phyloP scores from a whole-genome alignment of 2,113 vertebrate genomes.

The Tupaia chinensis region DNA sequence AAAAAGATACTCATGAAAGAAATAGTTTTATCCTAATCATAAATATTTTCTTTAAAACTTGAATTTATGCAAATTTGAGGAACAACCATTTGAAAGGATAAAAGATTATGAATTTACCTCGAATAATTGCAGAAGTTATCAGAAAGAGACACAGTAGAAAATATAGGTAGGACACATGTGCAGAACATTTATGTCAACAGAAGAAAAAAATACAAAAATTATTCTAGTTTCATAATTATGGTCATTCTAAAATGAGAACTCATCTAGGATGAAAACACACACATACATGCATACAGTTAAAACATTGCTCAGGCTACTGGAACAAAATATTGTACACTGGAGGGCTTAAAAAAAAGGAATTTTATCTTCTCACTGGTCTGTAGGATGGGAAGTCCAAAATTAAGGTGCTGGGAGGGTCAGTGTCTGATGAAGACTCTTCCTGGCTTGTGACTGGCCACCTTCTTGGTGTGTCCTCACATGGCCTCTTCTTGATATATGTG shows the following conservation, averaged over 20 bases:
- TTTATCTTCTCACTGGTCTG: neutral
- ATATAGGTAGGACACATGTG: neutral
- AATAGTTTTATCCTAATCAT: neutral
- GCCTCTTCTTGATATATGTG: neutral
- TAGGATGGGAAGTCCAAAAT: neutral
- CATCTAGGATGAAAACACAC: neutral
- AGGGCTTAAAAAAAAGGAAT: neutral
- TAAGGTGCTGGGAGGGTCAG: neutral
- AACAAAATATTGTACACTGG: neutral
- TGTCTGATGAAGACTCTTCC: neutral
- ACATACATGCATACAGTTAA: no score
- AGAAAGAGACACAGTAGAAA: constrained; percentile 3
- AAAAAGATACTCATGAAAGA: neutral
- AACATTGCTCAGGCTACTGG: neutral
- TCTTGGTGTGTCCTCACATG: neutral
- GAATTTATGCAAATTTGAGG: neutral
- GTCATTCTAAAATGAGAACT: constrained; percentile 35
- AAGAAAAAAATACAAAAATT: neutral
- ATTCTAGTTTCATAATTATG: neutral
- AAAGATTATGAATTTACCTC: neutral
- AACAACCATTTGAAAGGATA: neutral
- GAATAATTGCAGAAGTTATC: neutral
- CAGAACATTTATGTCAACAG: neutral
- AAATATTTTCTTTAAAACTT: constrained; percentile 36
- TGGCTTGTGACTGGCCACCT: no score